phyloP scores from a whole-genome alignment of 2,113 vertebrate species.

The Oncorhynchus kisutch region DNA sequence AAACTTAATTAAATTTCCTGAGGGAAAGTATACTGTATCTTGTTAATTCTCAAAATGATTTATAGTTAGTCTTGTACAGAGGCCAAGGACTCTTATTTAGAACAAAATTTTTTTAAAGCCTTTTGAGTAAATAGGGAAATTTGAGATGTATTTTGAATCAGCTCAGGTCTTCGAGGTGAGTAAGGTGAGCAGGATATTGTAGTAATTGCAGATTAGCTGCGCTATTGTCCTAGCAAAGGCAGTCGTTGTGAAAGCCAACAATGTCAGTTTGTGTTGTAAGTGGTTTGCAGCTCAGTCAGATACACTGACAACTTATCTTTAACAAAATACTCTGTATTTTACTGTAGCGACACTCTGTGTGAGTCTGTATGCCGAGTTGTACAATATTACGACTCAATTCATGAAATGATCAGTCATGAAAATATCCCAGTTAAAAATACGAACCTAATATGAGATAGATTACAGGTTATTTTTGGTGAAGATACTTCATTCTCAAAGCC shows the following conservation, averaged over 20 bases:
- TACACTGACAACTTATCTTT: no score
- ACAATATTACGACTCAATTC: not conserved
- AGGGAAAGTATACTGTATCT: slow-evolving; percentile 14
- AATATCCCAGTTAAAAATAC: not conserved
- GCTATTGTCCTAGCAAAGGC: not conserved
- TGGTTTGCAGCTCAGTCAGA: not conserved
- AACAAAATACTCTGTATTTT: no score
- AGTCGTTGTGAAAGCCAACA: not conserved
- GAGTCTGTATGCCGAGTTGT: no score
- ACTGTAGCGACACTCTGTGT: no score
- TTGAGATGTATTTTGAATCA: slow-evolving; percentile 36
- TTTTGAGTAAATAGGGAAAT: slow-evolving; percentile 24
- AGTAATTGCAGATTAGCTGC: slow-evolving; percentile 11
- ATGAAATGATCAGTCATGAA: not conserved
- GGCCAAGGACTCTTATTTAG: slow-evolving; percentile 13
- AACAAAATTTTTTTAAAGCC: no score
- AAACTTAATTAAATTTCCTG: slow-evolving; percentile 33
- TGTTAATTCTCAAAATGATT: slow-evolving; percentile 22
- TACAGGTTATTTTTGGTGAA: not conserved
- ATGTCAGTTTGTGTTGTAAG: not conserved
- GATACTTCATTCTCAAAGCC: no score
- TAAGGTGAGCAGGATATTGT: slow-evolving; percentile 14
- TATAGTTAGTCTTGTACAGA: slow-evolving; percentile 14
- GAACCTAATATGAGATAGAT: not conserved
- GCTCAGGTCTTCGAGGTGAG: slow-evolving; percentile 12